Evolutionary conservation across 2,888 invertebrate genomes (phyloP).

Genomic region (Diplolepis rosae): DNA sequence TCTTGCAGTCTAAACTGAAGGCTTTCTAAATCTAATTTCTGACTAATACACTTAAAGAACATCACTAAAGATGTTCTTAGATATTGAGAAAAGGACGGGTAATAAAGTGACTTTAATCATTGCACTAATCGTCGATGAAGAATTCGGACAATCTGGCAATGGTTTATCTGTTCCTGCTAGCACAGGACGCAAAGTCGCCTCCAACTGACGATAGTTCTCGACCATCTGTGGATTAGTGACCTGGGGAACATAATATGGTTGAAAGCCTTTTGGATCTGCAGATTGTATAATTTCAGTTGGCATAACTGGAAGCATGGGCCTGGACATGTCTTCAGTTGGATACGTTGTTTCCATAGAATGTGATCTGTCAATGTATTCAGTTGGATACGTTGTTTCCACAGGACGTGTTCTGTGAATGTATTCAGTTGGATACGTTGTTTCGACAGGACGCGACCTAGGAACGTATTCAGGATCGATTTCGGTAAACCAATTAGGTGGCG

Average conservation of each 20-base stretch:
- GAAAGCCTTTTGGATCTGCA: constrained; percentile 42
- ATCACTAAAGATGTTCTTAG: background rate
- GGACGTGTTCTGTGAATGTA: constrained; percentile 20
- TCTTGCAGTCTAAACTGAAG: constrained; percentile 1
- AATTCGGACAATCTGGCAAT: constrained; percentile 36
- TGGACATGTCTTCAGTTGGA: constrained; percentile 13
- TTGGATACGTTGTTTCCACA: constrained; percentile 28
- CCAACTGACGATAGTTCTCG: constrained; percentile 53
- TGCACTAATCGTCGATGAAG: constrained; percentile 34
- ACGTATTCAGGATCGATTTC: background rate
- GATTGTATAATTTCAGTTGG: constrained; percentile 44
- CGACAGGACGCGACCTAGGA: constrained; percentile 29
- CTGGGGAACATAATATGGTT: constrained; percentile 46
- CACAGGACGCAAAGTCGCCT: constrained; percentile 16
- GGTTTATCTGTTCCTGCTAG: constrained; percentile 42
- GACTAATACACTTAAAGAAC: background rate
- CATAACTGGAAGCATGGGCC: background rate
- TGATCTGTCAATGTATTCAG: constrained; percentile 10
- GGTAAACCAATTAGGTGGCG: background rate
- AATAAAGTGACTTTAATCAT: background rate
- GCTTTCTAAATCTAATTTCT: background rate
- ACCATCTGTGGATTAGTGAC: constrained; percentile 49
- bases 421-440: constrained; percentile 3
- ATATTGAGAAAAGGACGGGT: background rate
- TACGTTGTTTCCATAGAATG: constrained; percentile 18